A percentile compares a stretch with the other conserved stretches of the same genome.
These are phyloP conservation scores for Gastrophryne carolinensis DNA, from an alignment of 2,797 vertebrate species.

Conservation along the genomic window DNA sequence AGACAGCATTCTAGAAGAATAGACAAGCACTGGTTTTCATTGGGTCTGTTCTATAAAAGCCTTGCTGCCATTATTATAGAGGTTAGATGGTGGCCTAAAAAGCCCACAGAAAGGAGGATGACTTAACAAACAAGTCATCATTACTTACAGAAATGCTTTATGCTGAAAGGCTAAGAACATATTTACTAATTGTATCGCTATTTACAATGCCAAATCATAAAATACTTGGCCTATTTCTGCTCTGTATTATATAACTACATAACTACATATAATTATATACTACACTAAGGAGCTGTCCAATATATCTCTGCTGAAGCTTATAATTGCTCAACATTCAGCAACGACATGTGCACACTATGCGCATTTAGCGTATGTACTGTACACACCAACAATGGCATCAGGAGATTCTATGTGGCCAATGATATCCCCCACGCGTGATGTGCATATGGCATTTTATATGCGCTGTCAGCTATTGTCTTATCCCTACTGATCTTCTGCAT, in stretches of 20 bases:
- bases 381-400: not conserved
- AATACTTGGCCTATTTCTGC: not conserved
- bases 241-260: not conserved
- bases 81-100: not conserved
- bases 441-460: not conserved
- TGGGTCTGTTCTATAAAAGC: not conserved
- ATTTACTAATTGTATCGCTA: no score
- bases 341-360: not conserved
- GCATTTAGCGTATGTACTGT: not conserved
- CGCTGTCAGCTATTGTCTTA: not conserved
- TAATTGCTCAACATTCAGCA: not conserved
- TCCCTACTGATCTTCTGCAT: not conserved
- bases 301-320: conserved; percentile 4
- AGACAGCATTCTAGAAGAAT: not conserved
- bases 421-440: not conserved
- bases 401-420: not conserved
- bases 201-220: not conserved
- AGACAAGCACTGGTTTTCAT: not conserved
- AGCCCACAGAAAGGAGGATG: not conserved
- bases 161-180: no score
- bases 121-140: not conserved
- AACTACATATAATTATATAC: not conserved
- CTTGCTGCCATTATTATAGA: not conserved
- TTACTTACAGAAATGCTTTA: not conserved
- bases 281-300: conserved; percentile 4